Percentiles rank a stretch among this genome's conserved stretches.
Evolutionary conservation across 2,888 invertebrate species (phyloP).

Genomic region (Synanthedon myopaeformis): DNA sequence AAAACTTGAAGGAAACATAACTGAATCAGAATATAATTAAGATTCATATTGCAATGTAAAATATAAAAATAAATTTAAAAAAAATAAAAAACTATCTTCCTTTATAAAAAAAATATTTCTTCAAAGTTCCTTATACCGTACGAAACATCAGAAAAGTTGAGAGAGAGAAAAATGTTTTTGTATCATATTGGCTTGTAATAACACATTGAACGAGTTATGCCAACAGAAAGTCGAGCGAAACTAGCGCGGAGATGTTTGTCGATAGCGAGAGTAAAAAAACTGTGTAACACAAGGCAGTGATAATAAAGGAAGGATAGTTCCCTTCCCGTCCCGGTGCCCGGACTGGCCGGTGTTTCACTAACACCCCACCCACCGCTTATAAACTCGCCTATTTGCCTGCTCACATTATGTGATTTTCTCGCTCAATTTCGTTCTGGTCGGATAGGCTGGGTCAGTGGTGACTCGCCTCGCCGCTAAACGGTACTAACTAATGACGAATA

Average conservation of each 20-base stretch:
- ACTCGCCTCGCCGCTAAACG: too few relatives aligned
- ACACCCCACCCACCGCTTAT: conserved; percentile 37
- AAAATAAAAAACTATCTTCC: background rate
- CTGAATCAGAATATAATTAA: conserved; percentile 42
- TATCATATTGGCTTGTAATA: conserved; percentile 37
- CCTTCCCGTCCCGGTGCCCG: conserved; percentile 18
- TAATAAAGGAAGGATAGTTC: conserved; percentile 40
- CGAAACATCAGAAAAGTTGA: conserved; percentile 32
- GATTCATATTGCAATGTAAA: conserved; percentile 39
- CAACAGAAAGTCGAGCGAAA: conserved; percentile 23
- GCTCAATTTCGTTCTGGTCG: too few relatives aligned
- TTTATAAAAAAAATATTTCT: background rate
- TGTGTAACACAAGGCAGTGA: conserved; percentile 43
- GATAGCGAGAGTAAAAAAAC: conserved; percentile 48
- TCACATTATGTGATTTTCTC: too few relatives aligned
- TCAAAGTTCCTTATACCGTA: conserved; percentile 26
- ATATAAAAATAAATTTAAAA: background rate
- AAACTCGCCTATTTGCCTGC: too few relatives aligned
- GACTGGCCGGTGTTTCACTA: conserved; percentile 9
- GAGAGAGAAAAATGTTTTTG: conserved; percentile 28
- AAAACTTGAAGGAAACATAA: conserved; percentile 45
- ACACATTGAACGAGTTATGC: conserved; percentile 25
- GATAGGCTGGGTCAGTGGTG: too few relatives aligned
- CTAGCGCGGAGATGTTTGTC: conserved; percentile 39
- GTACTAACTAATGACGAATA: too few relatives aligned